A percentile compares a stretch with the other conserved stretches of the same genome.
These are phyloP conservation scores for Melitaea cinxia DNA, from an alignment of 1,140 invertebrate species.

Conservation along the genomic window DNA sequence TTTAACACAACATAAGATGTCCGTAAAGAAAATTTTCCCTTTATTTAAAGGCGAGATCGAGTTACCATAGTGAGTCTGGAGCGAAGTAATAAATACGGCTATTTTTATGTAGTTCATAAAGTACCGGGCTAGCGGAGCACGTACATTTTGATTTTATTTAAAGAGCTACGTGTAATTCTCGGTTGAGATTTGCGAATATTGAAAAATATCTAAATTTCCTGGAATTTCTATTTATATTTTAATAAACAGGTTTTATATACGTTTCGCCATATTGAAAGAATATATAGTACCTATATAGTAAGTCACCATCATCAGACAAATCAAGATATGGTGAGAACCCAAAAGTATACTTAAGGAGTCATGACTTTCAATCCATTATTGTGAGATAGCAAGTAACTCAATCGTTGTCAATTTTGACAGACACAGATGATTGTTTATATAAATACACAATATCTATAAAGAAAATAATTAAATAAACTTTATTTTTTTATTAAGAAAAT, in stretches of 20 bases:
- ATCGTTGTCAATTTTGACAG: too few species aligned
- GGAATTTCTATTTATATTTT: not conserved
- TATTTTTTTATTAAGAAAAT: too few species aligned
- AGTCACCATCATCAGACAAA: not conserved
- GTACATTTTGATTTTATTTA: slow-evolving; percentile 65
- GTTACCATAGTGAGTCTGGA: slow-evolving; percentile 17
- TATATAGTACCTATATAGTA: not conserved
- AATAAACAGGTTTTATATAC: not conserved
- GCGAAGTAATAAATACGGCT: slow-evolving; percentile 44
- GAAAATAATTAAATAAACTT: too few species aligned
- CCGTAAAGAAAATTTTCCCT: not conserved
- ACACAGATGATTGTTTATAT: too few species aligned
- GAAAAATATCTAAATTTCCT: slow-evolving; percentile 31
- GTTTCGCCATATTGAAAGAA: not conserved
- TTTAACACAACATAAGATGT: not conserved
- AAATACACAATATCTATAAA: too few species aligned
- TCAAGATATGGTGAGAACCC: too few species aligned
- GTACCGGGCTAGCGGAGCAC: slow-evolving; percentile 41
- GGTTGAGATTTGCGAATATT: slow-evolving; percentile 43
- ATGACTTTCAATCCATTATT: too few species aligned
- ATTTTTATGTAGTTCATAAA: slow-evolving; percentile 62
- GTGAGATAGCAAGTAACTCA: too few species aligned
- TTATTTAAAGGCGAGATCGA: slow-evolving; percentile 13
- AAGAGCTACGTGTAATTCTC: slow-evolving; percentile 53
- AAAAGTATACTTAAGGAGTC: too few species aligned